Base-by-base conservation (phyloP, 2,888 invertebrate species). In the Eristalinus aeneus region DNA sequence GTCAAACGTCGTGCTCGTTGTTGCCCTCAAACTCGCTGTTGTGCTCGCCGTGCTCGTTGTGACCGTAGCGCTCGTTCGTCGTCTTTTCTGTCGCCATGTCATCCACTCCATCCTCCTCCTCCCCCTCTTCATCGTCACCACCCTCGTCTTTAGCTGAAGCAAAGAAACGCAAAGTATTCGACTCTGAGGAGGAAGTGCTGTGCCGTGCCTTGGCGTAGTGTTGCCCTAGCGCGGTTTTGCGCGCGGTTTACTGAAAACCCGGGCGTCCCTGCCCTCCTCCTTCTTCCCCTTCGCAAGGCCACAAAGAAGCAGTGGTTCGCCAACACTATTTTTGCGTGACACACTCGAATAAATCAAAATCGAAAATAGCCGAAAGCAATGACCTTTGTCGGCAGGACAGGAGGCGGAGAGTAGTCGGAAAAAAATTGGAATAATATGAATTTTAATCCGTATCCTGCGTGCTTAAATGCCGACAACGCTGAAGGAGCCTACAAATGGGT, bases 401-500 rank as follows among this genome's bases (percentile, higher is more conserved):
- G 12, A 12, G n/a, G 16, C n/a, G n/a, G 23, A 1, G 10, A 12
- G 23, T 4, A 10, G 54, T 23, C 20, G 20, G 63, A 36, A 80
- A 74, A 81, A 63, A 81, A 86, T 77, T 81, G 73, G 81, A 86
- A 86, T 78, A 86, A 82, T 77, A 78, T 82, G 77, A 74, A 82
- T 78, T 77, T 86, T 86, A 81, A 81, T 81, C 69, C 73, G 73
- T 64, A 77, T 81, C 81, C 85, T 86, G 80, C 85, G 81, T 85
- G 85, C 80, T 68, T n/a, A 72, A 80, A 80, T 73, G 65, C 36
- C 16, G 11, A 6, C 54, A 22, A 23, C 20, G 54, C 2, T 22
- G 32, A n/a, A 6, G 73, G 32, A 22, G 71, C 56, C 71, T 67
- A 67, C 32, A 60, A 36, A 32, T 32, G 61, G 36, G 54, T 9